phyloP scores from a whole-genome alignment of 1,140 invertebrate species.

The Orchestia grillus region DNA sequence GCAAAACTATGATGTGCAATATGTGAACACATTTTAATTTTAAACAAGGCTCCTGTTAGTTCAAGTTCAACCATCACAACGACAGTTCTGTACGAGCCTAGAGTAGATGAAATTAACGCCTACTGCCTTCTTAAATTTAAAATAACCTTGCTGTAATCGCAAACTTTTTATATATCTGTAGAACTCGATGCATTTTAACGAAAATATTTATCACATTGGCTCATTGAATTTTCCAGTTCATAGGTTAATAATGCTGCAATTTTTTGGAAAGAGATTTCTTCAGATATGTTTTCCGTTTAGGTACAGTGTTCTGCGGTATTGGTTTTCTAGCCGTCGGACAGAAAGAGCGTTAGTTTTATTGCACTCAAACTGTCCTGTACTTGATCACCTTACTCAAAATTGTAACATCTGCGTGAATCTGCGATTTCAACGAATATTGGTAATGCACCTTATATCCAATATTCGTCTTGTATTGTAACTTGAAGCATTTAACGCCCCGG shows the following conservation, averaged over 20 bases:
- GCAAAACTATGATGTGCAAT: too few species aligned
- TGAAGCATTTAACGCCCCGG: not conserved
- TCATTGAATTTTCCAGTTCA: not conserved
- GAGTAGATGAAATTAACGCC: too few species aligned
- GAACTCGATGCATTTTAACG: too few species aligned
- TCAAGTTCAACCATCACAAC: too few species aligned
- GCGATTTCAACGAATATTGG: not conserved
- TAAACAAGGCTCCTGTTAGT: too few species aligned
- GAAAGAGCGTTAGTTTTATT: not conserved
- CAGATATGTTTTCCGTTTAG: not conserved
- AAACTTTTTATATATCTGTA: too few species aligned
- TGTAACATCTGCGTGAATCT: not conserved
- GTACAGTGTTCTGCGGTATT: not conserved
- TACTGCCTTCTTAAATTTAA: too few species aligned
- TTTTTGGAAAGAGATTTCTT: not conserved
- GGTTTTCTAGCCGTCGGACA: not conserved
- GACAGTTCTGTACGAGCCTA: too few species aligned
- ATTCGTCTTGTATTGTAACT: not conserved
- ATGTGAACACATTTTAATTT: too few species aligned
- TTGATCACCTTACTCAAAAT: not conserved
- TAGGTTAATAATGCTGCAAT: not conserved
- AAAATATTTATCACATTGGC: too few species aligned
- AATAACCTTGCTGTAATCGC: too few species aligned
- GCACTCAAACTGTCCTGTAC: not conserved
- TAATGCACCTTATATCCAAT: not conserved